Evolutionary conservation across 2,797 vertebrate genomes (phyloP), one percentile per base, ranked within the genome.

Genomic region (Odontamblyopus lacepedii): DNA sequence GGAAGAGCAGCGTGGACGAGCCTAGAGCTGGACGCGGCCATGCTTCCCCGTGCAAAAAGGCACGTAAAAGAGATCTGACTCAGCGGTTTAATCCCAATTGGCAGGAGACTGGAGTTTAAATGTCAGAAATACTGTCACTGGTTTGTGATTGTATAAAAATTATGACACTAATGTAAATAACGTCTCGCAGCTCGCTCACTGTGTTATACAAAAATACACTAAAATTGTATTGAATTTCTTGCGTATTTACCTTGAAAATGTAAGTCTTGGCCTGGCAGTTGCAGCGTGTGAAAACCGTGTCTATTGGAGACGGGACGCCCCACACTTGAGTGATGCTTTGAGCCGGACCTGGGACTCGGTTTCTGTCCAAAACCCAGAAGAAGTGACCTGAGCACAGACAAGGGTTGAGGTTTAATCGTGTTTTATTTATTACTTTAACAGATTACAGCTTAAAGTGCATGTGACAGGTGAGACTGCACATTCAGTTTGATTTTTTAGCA

Each of bases 261-360:
- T 98, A 99, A 2, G 96, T 98, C 85, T 98, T 98, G 5, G 96
- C 95, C 30, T 96, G 94, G 76, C 98, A 99, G 91, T 97, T 98
- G 85, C 98, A 99, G 82, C 98, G 94, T 16, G 97, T 98, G 87
- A 97, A 99, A 72, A 95, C 96, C 0, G 97, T 94, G 72, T 99
- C 96, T 0, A 99, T 95, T 12, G 98, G 98, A 0, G 97, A 98
- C 0, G 97, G 97, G 79, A 99, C 93, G 0, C 97, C 96, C 97
- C 97, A 99, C 55, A 93, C 94, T 0, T 95, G 91, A 4, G 74
- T 95, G 87, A 99, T 99, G 35, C 85, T 89, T 0, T 85, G 94
- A 2, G 97, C 90, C 2, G 79, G 86, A 59, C 93, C 92, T 0
- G 94, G 94, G 0, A 92, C 89, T 67, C 71, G 93, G 68, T 90